Evolutionary conservation across 2,113 vertebrate species (phyloP).

Genomic region (Macaca mulatta): DNA sequence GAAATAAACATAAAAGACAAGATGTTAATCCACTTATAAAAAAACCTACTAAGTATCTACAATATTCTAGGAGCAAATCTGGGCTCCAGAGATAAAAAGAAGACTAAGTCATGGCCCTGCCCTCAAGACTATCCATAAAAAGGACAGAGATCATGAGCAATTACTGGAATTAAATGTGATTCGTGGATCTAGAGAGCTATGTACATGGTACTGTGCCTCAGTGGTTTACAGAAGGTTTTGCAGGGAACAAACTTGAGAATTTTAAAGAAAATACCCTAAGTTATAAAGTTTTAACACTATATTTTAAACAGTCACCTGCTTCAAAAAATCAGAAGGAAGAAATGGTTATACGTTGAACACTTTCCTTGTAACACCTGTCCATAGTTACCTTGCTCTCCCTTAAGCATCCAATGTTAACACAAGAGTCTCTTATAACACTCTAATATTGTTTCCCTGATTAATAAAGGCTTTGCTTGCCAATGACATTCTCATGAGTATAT

Average conservation of each 20-base stretch:
- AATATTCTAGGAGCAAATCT: neutral
- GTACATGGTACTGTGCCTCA: neutral
- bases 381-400: neutral
- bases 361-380: neutral
- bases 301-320: neutral
- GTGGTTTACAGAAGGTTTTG: neutral
- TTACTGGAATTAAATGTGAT: neutral
- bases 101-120: neutral
- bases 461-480: neutral
- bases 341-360: neutral
- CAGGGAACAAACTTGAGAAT: neutral
- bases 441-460: neutral
- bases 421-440: neutral
- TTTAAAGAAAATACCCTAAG: neutral
- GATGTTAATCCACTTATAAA: neutral
- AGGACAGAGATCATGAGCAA: neutral
- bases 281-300: neutral
- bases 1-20: conserved; percentile 27
- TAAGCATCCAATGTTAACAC: neutral
- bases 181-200: neutral
- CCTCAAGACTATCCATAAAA: neutral
- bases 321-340: conserved; percentile 52
- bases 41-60: neutral
- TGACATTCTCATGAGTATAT: neutral
- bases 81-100: neutral